These are phyloP conservation scores for Carterocephalus palaemon DNA, from an alignment of 2,888 invertebrate genomes.

Conservation along the genomic window DNA sequence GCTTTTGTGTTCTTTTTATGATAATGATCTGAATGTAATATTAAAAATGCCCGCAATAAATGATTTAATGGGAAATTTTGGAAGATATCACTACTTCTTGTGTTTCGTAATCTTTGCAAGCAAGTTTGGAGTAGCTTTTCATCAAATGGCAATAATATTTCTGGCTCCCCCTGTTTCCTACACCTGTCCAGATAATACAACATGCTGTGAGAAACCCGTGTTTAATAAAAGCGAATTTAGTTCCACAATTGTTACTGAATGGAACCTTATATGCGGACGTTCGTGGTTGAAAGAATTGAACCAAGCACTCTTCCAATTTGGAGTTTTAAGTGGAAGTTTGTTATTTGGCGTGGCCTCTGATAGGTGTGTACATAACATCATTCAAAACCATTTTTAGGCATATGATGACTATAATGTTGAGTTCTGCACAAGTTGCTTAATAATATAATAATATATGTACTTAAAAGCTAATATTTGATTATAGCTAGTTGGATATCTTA, in stretches of 20 bases:
- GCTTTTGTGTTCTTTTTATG: too few relatives aligned
- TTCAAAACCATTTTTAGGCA: too few relatives aligned
- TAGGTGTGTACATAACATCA: too few relatives aligned
- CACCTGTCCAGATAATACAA: slow-evolving; percentile 46
- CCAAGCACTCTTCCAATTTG: slow-evolving; percentile 86
- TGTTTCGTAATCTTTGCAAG: slow-evolving; percentile 61
- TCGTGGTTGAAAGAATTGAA: slow-evolving; percentile 82
- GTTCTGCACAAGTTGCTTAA: too few relatives aligned
- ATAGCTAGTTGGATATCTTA: slow-evolving; percentile 2
- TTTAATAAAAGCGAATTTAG: slow-evolving; percentile 81
- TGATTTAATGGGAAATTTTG: slow-evolving; percentile 61
- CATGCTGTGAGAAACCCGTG: slow-evolving; percentile 74
- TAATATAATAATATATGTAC: too few relatives aligned
- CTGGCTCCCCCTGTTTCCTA: slow-evolving; percentile 62
- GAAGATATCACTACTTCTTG: slow-evolving; percentile 59
- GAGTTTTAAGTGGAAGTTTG: slow-evolving; percentile 84
- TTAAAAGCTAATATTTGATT: too few relatives aligned
- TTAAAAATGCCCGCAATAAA: slow-evolving; percentile 38
- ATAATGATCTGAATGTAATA: not conserved
- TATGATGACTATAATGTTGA: too few relatives aligned
- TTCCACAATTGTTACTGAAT: slow-evolving; percentile 85
- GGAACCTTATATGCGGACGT: slow-evolving; percentile 84
- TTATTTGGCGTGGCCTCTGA: slow-evolving; percentile 85
- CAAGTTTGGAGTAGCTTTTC: slow-evolving; percentile 73
- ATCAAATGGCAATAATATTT: slow-evolving; percentile 74